Conservation (phyloP, 2,113 vertebrate species). For the Sterrhoptilus dennistouni region DNA sequence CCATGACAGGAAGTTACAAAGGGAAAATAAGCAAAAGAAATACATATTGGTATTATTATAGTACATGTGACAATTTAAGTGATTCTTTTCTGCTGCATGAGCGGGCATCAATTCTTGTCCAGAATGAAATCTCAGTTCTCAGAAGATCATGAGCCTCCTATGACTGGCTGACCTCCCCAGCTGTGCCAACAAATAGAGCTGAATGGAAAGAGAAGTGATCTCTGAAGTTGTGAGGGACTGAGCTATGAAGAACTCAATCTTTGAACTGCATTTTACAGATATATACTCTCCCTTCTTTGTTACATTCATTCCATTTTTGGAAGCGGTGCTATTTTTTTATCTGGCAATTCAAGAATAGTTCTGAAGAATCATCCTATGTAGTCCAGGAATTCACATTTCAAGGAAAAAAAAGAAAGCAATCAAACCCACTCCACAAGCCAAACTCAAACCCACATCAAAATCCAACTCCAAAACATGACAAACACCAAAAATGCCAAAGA, state of each 20-base stretch:
- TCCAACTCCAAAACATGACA: neutral
- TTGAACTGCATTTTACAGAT: neutral
- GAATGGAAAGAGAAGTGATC: neutral
- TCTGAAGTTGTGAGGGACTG: neutral
- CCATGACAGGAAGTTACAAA: neutral
- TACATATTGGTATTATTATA: neutral
- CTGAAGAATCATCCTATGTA: neutral
- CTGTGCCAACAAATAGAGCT: neutral
- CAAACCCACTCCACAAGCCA: fast-evolving
- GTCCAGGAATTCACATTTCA: neutral
- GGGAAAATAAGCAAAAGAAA: neutral
- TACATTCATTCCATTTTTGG: neutral
- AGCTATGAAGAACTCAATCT: neutral
- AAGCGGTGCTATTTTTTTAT: neutral
- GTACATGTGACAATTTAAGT: neutral
- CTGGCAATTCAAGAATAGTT: neutral
- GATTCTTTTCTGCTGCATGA: neutral
- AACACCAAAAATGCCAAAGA: neutral
- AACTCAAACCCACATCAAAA: neutral
- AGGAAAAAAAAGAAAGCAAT: fast-evolving
- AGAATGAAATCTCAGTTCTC: neutral
- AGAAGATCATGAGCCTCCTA: neutral
- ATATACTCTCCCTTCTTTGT: neutral
- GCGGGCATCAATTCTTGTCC: neutral
- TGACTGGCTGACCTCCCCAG: neutral